A percentile compares a stretch with the other conserved stretches of the same genome.
Evolutionary conservation across 2,797 vertebrate species (phyloP).

Genomic region (Coracias cyanogaster): DNA sequence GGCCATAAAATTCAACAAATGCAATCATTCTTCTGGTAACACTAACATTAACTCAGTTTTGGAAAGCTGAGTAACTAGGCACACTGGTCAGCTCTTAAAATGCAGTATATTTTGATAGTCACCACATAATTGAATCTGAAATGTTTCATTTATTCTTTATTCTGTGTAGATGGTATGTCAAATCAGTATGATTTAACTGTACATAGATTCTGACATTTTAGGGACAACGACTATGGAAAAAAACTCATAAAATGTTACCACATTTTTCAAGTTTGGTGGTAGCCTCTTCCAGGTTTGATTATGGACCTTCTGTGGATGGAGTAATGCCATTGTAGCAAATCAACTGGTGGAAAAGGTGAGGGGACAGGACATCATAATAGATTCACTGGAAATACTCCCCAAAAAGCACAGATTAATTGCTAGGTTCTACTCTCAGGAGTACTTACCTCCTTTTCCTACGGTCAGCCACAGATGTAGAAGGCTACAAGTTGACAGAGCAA

Average conservation of each 20-base stretch:
- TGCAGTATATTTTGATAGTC: constrained; percentile 20
- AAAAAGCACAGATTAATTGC: background rate
- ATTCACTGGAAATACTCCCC: background rate
- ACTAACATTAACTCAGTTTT: constrained; percentile 15
- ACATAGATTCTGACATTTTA: constrained; percentile 39
- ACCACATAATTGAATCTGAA: constrained; percentile 28
- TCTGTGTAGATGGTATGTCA: background rate
- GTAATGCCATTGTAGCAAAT: background rate
- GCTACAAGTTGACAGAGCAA: background rate
- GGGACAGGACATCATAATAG: background rate
- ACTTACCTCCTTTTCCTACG: background rate
- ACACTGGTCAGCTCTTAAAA: constrained; percentile 30
- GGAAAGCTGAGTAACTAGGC: constrained; percentile 12
- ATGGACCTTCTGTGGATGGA: background rate
- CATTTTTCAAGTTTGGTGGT: background rate
- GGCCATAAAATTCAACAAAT: constrained; percentile 49
- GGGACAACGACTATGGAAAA: background rate
- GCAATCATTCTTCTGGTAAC: constrained; percentile 37
- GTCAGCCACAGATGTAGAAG: background rate
- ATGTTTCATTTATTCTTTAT: constrained; percentile 35
- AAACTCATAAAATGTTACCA: background rate
- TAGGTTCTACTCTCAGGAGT: background rate
- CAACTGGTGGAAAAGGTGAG: background rate
- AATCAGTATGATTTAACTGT: constrained; percentile 4
- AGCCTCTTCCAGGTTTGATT: background rate